Evolutionary conservation across 1,140 invertebrate genomes (phyloP), one percentile per base, ranked within the genome.

Genomic region (Whitmania pigra): DNA sequence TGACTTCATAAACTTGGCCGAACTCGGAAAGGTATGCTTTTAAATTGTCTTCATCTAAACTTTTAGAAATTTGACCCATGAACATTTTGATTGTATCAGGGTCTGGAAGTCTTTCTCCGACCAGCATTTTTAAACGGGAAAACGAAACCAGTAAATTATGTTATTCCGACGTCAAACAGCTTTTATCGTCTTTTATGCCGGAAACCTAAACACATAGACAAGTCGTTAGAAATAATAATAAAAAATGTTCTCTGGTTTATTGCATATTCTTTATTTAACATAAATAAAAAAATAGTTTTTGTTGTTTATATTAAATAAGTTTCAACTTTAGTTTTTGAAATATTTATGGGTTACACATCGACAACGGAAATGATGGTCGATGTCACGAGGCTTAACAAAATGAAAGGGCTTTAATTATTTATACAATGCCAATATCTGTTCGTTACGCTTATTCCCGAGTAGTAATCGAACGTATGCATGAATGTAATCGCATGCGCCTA

Each of bases 1-100:
- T 63, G 5, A 72, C 29, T 60, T 74, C 66, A 31, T 72, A 72
- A 27, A 74, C 67, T 11, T 66, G 60, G 18, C 73, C 73, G 63
- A 55, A 74, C 22, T 69, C 36, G 57, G 71, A 60, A n/a, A 74
- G 69, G 27, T 67, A 68, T 67, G 66, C 67, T 53, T 67, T 72
- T 43, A 74, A 36, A 25, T 74, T 70, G 17, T 72, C 67, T 71
- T 72, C 73, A 49, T 72, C 53, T 67, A 74, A 71, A 67, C 25
- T 57, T 27, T 43, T 67, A 25, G 73, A 70, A 53, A 74, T 72
- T 68, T 71, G 71, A 43, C 70, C 36, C 15, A 72, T 55, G 63
- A 74, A 74, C 55, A 74, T 67, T 40, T 69, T 71, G 20, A 74
- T 55, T 2, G 71, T 66, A 63, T 74, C 73, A 22, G 49, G 49